These are phyloP conservation scores for Ceratitis capitata DNA, from an alignment of 1,140 invertebrate genomes.

Conservation along the genomic window DNA sequence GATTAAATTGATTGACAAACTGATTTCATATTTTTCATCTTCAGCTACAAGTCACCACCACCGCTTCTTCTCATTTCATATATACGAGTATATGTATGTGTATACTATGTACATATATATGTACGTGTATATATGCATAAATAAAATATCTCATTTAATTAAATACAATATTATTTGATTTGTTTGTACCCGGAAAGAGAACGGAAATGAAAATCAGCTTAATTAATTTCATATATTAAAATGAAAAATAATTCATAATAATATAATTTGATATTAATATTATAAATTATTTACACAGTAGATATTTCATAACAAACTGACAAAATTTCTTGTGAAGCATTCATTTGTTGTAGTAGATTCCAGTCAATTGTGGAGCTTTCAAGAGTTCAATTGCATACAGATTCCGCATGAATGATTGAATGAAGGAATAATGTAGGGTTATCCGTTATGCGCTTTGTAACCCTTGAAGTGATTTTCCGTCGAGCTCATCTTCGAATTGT, in stretches of 20 bases:
- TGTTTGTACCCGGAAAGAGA: neutral
- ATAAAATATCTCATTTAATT: neutral
- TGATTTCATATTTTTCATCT: neutral
- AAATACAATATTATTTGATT: slow-evolving; percentile 8
- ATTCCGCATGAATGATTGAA: too few species aligned
- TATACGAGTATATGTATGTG: neutral
- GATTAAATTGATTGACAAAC: neutral
- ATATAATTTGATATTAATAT: neutral
- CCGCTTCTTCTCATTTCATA: neutral
- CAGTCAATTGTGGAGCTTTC: too few species aligned
- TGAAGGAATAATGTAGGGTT: too few species aligned
- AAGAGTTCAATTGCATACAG: too few species aligned
- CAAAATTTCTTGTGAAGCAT: neutral
- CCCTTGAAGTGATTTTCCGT: too few species aligned
- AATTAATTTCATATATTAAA: neutral
- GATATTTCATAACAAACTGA: neutral
- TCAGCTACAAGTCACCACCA: neutral
- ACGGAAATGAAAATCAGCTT: neutral
- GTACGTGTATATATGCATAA: neutral
- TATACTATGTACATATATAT: too few species aligned
- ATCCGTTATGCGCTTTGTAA: too few species aligned
- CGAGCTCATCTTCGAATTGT: too few species aligned
- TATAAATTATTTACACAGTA: neutral
- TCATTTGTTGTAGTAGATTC: neutral
- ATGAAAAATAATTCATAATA: neutral